Evolutionary conservation across 2,797 vertebrate genomes (phyloP).

Genomic region (Luscinia megarhynchos): DNA sequence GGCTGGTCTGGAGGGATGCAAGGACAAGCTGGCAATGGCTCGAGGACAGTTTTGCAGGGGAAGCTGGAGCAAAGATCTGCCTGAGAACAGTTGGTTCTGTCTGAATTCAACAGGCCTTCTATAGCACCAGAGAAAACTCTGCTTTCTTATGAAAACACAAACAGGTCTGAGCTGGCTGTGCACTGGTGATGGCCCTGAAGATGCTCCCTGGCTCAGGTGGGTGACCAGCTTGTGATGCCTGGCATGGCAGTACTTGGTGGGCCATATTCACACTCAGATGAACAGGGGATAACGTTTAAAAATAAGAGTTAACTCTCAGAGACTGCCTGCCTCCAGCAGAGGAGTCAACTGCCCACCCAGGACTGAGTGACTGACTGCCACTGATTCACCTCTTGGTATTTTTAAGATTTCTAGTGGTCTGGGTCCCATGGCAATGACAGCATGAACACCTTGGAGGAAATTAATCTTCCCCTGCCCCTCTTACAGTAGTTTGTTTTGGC

Average conservation of each 20-base stretch:
- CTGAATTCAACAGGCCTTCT: background rate
- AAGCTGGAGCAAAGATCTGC: background rate
- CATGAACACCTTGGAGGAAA: background rate
- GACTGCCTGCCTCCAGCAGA: background rate
- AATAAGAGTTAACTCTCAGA: background rate
- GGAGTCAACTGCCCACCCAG: background rate
- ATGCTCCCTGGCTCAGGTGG: background rate
- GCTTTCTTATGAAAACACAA: background rate
- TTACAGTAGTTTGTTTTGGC: background rate
- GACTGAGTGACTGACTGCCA: background rate
- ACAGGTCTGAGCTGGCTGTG: background rate
- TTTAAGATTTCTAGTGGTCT: background rate
- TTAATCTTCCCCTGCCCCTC: background rate
- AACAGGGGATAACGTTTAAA: background rate
- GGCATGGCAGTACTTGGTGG: background rate
- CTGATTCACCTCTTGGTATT: background rate
- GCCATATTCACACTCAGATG: background rate
- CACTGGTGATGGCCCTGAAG: background rate
- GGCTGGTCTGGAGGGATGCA: background rate
- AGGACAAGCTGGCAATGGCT: background rate
- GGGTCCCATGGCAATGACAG: accelerated
- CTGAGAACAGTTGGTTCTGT: background rate
- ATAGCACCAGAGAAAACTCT: background rate
- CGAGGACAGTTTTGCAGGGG: background rate
- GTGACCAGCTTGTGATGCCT: background rate